A percentile compares a stretch with the other conserved stretches of the same genome.
Conservation (phyloP, 2,113 vertebrate species). For the Notothenia coriiceps region DNA sequence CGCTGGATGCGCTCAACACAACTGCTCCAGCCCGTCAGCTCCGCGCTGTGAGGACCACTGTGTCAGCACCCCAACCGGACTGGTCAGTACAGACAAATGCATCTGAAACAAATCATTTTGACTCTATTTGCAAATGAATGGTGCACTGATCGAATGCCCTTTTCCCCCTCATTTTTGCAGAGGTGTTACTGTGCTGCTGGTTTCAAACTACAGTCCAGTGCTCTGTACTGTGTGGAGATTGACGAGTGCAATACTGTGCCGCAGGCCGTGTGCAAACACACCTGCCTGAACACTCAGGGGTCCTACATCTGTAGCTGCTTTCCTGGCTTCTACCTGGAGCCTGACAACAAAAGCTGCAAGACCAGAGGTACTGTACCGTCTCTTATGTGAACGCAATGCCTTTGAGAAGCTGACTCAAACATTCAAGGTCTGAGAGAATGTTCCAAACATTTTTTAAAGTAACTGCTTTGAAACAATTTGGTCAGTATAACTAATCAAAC, state of each 20-base stretch:
- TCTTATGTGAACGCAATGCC: not conserved
- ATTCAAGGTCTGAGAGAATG: not conserved
- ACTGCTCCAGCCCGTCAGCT: slow-evolving; percentile 68
- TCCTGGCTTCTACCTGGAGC: slow-evolving; percentile 88
- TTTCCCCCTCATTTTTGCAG: slow-evolving; percentile 69
- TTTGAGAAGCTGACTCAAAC: not conserved
- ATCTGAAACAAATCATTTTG: not conserved
- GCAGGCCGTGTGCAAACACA: slow-evolving; percentile 87
- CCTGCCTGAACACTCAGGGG: slow-evolving; percentile 85
- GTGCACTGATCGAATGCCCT: not conserved
- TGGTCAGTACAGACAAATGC: slow-evolving; percentile 80
- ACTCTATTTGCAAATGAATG: not conserved
- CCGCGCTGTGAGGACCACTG: slow-evolving; percentile 85
- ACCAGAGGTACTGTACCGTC: slow-evolving; percentile 79
- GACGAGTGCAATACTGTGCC: slow-evolving; percentile 84
- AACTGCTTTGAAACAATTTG: not conserved
- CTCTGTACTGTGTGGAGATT: slow-evolving; percentile 84
- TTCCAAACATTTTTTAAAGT: not conserved
- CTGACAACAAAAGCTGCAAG: slow-evolving; percentile 87
- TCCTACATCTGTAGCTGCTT: slow-evolving; percentile 88
- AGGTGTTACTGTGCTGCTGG: slow-evolving; percentile 87
- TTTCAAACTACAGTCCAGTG: slow-evolving; percentile 76
- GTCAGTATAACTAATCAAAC: not conserved
- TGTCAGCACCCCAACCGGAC: slow-evolving; percentile 86
- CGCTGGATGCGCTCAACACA: slow-evolving; percentile 72